A percentile compares a stretch with the other conserved stretches of the same genome.
phyloP scores from a whole-genome alignment of 2,113 vertebrate species.

The Pelvicachromis taeniatus region DNA sequence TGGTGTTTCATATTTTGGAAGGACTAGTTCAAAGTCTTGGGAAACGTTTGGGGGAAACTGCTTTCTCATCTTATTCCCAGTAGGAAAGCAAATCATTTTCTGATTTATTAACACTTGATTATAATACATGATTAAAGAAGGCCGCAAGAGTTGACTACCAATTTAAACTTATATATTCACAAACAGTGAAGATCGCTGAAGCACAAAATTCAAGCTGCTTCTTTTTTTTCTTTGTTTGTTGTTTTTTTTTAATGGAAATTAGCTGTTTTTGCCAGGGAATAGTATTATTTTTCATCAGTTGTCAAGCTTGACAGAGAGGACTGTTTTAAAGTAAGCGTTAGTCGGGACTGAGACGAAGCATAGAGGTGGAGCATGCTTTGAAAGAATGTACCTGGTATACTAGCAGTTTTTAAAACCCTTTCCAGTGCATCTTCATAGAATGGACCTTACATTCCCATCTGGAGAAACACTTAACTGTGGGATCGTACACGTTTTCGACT shows the following conservation, averaged over 20 bases:
- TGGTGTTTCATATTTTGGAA: not conserved
- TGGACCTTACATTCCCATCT: not conserved
- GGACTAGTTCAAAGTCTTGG: not conserved
- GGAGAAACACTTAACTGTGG: not conserved
- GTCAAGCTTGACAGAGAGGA: not conserved
- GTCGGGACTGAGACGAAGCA: not conserved
- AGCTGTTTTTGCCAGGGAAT: not conserved
- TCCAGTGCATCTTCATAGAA: not conserved
- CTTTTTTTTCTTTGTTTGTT: not conserved
- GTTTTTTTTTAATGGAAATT: not conserved
- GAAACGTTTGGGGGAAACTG: not conserved
- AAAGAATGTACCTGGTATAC: conserved; percentile 27
- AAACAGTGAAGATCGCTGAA: not conserved
- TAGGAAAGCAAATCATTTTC: not conserved
- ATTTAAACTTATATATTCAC: not conserved
- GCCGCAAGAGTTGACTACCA: not conserved
- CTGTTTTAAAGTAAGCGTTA: not conserved
- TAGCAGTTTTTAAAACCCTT: not conserved
- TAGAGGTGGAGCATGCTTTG: not conserved
- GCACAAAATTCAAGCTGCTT: not conserved
- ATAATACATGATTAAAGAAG: not conserved
- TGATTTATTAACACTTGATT: not conserved
- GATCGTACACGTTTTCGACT: not conserved
- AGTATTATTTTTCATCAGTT: not conserved
- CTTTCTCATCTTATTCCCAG: not conserved